Evolutionary conservation across 2,888 invertebrate genomes (phyloP), one percentile per base, ranked within the genome.

Genomic region (Ophion costatus): DNA sequence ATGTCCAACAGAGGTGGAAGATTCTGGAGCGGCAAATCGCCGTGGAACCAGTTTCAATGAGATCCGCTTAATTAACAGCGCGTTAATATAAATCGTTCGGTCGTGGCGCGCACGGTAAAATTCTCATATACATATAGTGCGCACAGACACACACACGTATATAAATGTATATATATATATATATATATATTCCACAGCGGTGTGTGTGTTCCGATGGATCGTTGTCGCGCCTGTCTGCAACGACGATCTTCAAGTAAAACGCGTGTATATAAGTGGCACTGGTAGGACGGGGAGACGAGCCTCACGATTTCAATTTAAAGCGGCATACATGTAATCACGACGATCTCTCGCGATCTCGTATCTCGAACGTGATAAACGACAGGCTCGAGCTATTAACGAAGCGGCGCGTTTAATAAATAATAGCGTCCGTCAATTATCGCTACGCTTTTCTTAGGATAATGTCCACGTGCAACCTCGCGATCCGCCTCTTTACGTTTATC

Each of bases 11-110:
- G 59, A 70, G 57, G 42, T 51, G 33, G 73, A 78, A 64, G 45
- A 57, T 64, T 57, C 67, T 66, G 42, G 71, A 33, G 45, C 67
- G 74, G 71, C 67, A 82, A 85, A 80, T 87, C 87, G 82, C 87
- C 80, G 87, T 80, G 83, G 87, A 92, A 93, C 93, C 92, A 92
- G 92, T 93, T 91, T 87, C 88, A 88, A 90, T 88, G 88, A 88
- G 88, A 88, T 86, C 87, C 87, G 86, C 91, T 91, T 92, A 92
- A 92, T 93, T 92, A 92, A 90, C 88, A 87, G 85, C 73, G 87
- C 88, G 90, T 90, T 90, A 91, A 91, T 91, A 90, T 91, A 89
- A 90, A 90, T 90, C 88, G 89, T 78, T 86, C 86, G 79, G 51
- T 82, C 24, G 9, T 5, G 42, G 67, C 14, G 11, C 33, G 59